A percentile compares a stretch with the other conserved stretches of the same genome.
Evolutionary conservation across 1,140 invertebrate species (phyloP).

Genomic region (Drosophila ercepeae): DNA sequence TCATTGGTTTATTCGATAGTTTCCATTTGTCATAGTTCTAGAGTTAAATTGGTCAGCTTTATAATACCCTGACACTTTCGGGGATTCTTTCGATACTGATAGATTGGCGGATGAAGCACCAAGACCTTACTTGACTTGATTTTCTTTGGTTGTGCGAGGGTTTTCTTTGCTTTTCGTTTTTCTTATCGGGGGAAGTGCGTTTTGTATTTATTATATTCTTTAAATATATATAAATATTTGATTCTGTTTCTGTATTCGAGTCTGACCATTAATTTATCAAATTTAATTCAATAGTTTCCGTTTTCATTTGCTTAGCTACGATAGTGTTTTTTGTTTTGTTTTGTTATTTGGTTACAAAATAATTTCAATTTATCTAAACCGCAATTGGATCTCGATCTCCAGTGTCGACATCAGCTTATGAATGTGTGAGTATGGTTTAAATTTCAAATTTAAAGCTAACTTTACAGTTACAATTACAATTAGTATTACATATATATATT

Average conservation of each 20-base stretch:
- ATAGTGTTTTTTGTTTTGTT: slow-evolving; percentile 10
- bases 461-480: slow-evolving; percentile 62
- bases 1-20: slow-evolving; percentile 74
- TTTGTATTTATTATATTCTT: slow-evolving; percentile 25
- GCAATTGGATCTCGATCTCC: slow-evolving; percentile 46
- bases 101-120: slow-evolving; percentile 41
- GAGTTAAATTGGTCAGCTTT: slow-evolving; percentile 81
- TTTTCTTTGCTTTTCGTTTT: neutral
- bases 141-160: slow-evolving; percentile 45
- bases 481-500: slow-evolving; percentile 33
- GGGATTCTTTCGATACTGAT: slow-evolving; percentile 43
- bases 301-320: slow-evolving; percentile 68
- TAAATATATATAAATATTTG: slow-evolving; percentile 42
- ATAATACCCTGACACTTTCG: slow-evolving; percentile 41
- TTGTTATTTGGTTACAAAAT: slow-evolving; percentile 63
- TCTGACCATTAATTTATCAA: slow-evolving; percentile 45
- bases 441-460: slow-evolving; percentile 55
- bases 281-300: slow-evolving; percentile 57
- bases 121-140: slow-evolving; percentile 27
- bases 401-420: slow-evolving; percentile 14
- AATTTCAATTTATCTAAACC: slow-evolving; percentile 80
- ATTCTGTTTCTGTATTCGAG: slow-evolving; percentile 31
- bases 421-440: slow-evolving; percentile 22
- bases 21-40: slow-evolving; percentile 59
- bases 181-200: slow-evolving; percentile 21